Evolutionary conservation across 2,797 vertebrate species (phyloP).

Genomic region (Pangasius sanitwongsei): DNA sequence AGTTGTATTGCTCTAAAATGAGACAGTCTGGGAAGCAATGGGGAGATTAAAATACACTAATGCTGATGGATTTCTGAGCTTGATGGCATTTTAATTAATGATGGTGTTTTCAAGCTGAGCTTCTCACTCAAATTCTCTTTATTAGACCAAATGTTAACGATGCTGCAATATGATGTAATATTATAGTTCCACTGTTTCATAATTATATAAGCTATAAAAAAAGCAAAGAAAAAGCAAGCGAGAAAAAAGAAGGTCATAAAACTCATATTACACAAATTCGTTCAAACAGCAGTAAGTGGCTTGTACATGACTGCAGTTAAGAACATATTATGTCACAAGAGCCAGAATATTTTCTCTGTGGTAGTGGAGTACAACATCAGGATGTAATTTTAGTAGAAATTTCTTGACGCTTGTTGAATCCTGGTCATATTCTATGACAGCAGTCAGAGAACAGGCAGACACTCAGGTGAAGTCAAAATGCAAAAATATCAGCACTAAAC

Average conservation of each 20-base stretch:
- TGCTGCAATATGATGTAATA: conserved; percentile 7
- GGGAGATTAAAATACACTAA: conserved; percentile 25
- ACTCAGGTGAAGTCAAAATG: not conserved
- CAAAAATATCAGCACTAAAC: not conserved
- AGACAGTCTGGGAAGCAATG: not conserved
- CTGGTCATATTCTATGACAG: not conserved
- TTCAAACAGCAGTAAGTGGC: not conserved
- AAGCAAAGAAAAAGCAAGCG: not conserved
- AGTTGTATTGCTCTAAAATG: not conserved
- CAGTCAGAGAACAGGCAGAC: not conserved
- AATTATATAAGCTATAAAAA: not conserved
- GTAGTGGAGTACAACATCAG: not conserved
- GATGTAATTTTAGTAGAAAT: conserved; percentile 2
- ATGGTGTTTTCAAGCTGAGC: not conserved
- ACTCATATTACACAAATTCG: conserved; percentile 4
- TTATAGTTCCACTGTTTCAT: not conserved
- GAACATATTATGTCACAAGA: not conserved
- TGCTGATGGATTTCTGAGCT: conserved; percentile 31
- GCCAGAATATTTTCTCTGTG: not conserved
- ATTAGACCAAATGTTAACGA: conserved; percentile 13
- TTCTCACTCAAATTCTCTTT: not conserved
- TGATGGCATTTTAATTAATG: conserved; percentile 17
- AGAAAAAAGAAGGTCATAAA: conserved; percentile 5
- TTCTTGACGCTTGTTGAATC: not conserved
- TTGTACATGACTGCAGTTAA: not conserved